phyloP scores from a whole-genome alignment of 2,888 invertebrate species.

The Hirtodrosophila confusa region DNA sequence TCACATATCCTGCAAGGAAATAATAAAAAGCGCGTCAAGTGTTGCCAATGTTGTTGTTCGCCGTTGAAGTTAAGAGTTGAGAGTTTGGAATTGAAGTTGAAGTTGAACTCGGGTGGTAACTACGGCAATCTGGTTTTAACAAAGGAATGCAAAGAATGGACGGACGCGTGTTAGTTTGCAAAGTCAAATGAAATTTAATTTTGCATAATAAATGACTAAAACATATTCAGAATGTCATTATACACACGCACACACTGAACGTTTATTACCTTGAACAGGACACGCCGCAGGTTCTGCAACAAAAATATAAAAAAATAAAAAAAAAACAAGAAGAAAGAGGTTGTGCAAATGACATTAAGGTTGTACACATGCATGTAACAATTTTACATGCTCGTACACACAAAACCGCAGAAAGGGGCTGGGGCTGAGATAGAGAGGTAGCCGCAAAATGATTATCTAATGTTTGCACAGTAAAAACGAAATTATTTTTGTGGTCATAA shows the following conservation, averaged over 20 bases:
- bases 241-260: constrained; percentile 9
- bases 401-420: constrained; percentile 1
- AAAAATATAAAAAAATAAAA: constrained; percentile 22
- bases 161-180: constrained; percentile 34
- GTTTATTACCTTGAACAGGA: constrained; percentile 49
- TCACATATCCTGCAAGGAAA: constrained; percentile 41
- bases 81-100: neutral
- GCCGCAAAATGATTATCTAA: constrained; percentile 74
- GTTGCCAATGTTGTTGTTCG: constrained; percentile 37
- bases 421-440: constrained; percentile 5
- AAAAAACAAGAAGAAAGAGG: constrained; percentile 10
- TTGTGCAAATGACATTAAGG: neutral
- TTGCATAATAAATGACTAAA: constrained; percentile 63
- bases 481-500: constrained; percentile 72
- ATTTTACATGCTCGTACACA: constrained; percentile 12
- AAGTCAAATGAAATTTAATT: constrained; percentile 66
- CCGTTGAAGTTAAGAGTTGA: constrained; percentile 1
- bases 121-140: constrained; percentile 37
- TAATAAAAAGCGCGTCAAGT: constrained; percentile 52
- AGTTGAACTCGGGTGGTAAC: constrained; percentile 6
- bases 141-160: constrained; percentile 2
- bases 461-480: constrained; percentile 74
- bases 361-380: too few species aligned
- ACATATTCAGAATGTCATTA: constrained; percentile 43
- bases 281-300: constrained; percentile 47